These are phyloP conservation scores for Philopedon plagiatum DNA, from an alignment of 2,888 invertebrate genomes.

Conservation along the genomic window DNA sequence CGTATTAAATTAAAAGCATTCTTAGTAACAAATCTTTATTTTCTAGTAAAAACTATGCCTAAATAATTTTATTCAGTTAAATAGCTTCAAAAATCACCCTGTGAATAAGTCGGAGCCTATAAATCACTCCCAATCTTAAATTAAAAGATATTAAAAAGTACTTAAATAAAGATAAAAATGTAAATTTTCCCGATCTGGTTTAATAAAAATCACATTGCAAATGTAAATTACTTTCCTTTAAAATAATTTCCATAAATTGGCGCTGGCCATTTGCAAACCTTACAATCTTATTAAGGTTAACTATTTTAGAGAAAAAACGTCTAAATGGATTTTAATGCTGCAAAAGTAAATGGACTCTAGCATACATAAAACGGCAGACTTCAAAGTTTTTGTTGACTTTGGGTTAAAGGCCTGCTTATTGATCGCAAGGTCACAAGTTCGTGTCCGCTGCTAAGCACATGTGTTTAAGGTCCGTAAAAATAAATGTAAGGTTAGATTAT, in stretches of 20 bases:
- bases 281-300: conserved; percentile 2
- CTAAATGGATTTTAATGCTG: neutral
- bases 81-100: neutral
- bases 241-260: conserved; percentile 18
- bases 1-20: too few relatives aligned
- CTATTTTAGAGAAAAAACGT: conserved; percentile 1
- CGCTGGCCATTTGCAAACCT: neutral
- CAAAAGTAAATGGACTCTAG: neutral
- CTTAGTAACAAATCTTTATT: too few relatives aligned
- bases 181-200: conserved; percentile 15
- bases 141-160: conserved; percentile 27
- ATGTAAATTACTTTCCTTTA: conserved; percentile 21
- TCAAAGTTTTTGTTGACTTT: too few relatives aligned
- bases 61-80: too few relatives aligned
- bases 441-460: too few relatives aligned
- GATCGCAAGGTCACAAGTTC: too few relatives aligned
- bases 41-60: too few relatives aligned
- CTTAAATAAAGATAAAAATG: conserved; percentile 34
- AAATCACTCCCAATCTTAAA: conserved; percentile 17
- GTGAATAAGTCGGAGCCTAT: neutral
- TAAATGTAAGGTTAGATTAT: too few relatives aligned
- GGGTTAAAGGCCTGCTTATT: too few relatives aligned
- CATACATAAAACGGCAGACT: too few relatives aligned
- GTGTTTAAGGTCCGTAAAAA: too few relatives aligned
- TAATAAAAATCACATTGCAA: conserved; percentile 19